A percentile compares a stretch with the other conserved stretches of the same genome.
These are phyloP conservation scores for Leptothorax acervorum DNA, from an alignment of 2,888 invertebrate genomes.

Conservation along the genomic window DNA sequence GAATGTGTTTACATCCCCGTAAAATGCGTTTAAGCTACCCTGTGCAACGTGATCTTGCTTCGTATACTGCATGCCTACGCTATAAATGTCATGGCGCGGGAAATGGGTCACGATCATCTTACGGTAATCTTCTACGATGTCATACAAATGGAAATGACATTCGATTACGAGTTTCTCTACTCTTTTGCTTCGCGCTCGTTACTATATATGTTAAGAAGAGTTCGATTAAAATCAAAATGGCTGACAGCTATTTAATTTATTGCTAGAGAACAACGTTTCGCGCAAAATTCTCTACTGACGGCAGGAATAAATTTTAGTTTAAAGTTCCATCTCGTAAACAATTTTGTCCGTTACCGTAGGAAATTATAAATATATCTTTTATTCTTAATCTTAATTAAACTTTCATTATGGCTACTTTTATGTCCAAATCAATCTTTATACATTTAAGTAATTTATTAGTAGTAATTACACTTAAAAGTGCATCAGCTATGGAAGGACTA, in stretches of 20 bases:
- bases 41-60: constrained; percentile 9
- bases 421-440: no score
- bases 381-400: constrained; percentile 6
- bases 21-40: background rate
- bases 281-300: background rate
- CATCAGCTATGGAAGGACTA: no score
- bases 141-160: constrained; percentile 31
- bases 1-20: background rate
- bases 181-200: background rate
- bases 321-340: background rate
- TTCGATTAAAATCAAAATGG: background rate
- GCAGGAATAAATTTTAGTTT: background rate
- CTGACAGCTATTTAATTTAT: constrained; percentile 9
- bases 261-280: background rate
- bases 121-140: constrained; percentile 19
- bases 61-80: background rate
- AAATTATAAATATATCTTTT: background rate
- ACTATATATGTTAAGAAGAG: background rate
- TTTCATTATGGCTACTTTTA: background rate
- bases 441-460: no score
- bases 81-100: background rate
- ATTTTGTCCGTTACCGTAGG: background rate
- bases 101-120: constrained; percentile 22
- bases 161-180: constrained; percentile 19
- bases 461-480: background rate